These are phyloP conservation scores for Myotis lucifugus DNA, from an alignment of 2,113 vertebrate species.

Conservation along the genomic window DNA sequence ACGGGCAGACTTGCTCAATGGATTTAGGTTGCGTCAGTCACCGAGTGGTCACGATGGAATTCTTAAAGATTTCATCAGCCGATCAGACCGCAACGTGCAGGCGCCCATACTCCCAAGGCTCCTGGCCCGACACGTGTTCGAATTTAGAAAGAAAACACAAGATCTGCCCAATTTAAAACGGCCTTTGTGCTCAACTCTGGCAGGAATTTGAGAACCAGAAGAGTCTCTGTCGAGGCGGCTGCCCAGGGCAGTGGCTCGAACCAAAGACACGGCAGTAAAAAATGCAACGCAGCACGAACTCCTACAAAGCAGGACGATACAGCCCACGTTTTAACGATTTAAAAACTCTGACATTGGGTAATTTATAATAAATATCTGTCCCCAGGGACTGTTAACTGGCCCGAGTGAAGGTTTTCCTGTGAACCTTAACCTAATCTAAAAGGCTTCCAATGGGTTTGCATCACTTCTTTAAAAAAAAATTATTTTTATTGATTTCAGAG, in stretches of 20 bases:
- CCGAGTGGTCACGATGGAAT: neutral
- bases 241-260: too few relatives aligned
- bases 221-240: neutral
- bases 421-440: neutral
- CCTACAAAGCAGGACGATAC: neutral
- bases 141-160: neutral
- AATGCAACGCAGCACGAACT: neutral
- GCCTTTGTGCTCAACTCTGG: neutral
- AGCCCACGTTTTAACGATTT: neutral
- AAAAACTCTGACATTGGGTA: neutral
- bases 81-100: neutral
- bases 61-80: neutral
- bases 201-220: neutral
- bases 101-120: neutral
- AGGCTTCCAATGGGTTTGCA: neutral
- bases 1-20: neutral
- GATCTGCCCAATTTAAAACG: neutral
- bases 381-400: neutral
- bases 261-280: neutral
- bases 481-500: too few relatives aligned
- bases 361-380: neutral
- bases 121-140: neutral
- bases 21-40: neutral
- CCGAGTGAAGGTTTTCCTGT: neutral
- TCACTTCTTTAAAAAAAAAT: too few relatives aligned